Evolutionary conservation across 1,140 invertebrate species (phyloP).

Genomic region (Paraescarpia echinospica): DNA sequence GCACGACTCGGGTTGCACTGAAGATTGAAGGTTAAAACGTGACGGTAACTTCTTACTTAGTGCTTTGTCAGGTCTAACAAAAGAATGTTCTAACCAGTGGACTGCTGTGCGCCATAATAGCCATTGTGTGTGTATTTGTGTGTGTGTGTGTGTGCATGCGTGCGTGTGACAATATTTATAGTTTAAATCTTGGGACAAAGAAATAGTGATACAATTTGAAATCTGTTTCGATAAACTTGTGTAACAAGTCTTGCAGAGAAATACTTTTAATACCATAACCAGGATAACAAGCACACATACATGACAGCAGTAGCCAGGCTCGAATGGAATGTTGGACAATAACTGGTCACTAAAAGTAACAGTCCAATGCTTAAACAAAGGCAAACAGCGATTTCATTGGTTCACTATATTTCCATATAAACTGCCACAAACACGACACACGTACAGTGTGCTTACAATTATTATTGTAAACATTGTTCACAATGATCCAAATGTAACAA

Average conservation of each 20-base stretch:
- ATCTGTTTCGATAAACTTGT: background rate
- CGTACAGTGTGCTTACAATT: background rate
- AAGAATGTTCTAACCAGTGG: too few species aligned
- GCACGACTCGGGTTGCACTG: too few species aligned
- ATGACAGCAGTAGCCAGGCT: background rate
- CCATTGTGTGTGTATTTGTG: too few species aligned
- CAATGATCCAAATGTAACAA: background rate
- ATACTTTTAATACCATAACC: conserved; percentile 1
- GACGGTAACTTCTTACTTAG: too few species aligned
- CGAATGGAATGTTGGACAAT: background rate
- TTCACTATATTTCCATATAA: background rate
- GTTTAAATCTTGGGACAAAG: too few species aligned
- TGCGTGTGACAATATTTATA: too few species aligned
- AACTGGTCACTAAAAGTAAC: background rate
- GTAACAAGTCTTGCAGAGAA: background rate
- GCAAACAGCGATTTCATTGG: background rate
- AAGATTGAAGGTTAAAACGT: too few species aligned
- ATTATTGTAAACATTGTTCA: background rate
- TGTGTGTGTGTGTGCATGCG: too few species aligned
- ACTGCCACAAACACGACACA: background rate
- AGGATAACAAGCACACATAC: background rate
- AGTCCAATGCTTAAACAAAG: background rate
- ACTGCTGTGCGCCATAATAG: too few species aligned
- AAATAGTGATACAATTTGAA: background rate
- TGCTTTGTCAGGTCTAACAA: too few species aligned